Percentiles rank a stretch among this genome's conserved stretches.
These are phyloP conservation scores for Phodopus roborovskii DNA, from an alignment of 2,113 vertebrate species.

Conservation along the genomic window DNA sequence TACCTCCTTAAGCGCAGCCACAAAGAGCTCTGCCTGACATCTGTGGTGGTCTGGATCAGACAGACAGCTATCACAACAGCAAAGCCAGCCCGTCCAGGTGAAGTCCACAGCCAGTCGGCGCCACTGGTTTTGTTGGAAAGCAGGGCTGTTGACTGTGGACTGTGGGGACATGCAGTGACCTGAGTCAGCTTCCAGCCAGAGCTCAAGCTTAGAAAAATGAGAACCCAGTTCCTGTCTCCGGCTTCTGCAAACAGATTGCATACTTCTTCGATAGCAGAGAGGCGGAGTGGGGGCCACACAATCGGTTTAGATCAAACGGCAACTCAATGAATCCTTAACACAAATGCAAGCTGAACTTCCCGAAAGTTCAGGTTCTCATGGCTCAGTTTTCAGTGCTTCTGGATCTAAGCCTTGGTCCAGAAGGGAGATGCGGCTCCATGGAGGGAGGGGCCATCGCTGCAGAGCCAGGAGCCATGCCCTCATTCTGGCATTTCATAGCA, in stretches of 20 bases:
- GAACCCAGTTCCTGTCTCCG: not conserved
- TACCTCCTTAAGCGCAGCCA: not conserved
- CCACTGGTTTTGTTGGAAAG: not conserved
- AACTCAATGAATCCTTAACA: not conserved
- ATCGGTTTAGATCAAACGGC: not conserved
- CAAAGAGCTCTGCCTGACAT: not conserved
- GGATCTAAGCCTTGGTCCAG: not conserved
- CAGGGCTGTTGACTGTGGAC: not conserved
- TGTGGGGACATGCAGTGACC: not conserved
- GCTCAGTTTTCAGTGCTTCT: slow-evolving; percentile 29
- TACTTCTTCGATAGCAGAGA: not conserved
- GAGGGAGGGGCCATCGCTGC: not conserved
- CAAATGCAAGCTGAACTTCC: slow-evolving; percentile 4
- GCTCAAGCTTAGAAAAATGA: slow-evolving; percentile 37
- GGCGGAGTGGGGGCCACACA: not conserved
- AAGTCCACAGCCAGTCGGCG: not conserved
- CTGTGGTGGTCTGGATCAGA: not conserved
- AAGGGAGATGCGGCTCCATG: not conserved
- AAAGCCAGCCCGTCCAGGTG: not conserved
- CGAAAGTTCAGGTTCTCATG: not conserved
- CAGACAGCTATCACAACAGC: fast-evolving
- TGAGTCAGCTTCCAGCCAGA: not conserved
- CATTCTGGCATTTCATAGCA: not conserved
- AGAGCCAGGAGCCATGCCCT: no score
- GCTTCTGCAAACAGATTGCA: not conserved